phyloP scores from a whole-genome alignment of 2,113 vertebrate species.

The Laticauda laticaudata region DNA sequence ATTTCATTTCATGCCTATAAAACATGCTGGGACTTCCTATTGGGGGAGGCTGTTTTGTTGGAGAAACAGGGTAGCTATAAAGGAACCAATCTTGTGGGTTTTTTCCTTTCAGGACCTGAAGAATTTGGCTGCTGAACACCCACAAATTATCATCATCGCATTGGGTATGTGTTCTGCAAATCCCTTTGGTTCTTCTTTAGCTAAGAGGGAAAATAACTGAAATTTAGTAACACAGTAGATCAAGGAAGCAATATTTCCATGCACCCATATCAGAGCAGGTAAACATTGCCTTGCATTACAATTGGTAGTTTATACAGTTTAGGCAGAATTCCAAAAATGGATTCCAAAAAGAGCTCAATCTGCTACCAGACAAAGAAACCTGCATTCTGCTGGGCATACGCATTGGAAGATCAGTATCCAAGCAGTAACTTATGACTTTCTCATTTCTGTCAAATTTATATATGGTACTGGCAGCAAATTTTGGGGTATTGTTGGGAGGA shows the following conservation, averaged over 20 bases:
- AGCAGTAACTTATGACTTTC: not conserved
- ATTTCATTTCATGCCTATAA: too few relatives aligned
- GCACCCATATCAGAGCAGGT: not conserved
- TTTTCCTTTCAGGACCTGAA: constrained; percentile 52
- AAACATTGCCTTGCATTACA: not conserved
- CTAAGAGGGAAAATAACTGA: not conserved
- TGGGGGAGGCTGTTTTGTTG: too few relatives aligned
- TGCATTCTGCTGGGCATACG: not conserved
- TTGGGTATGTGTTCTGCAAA: constrained; percentile 49
- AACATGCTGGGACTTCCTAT: too few relatives aligned
- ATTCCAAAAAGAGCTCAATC: not conserved
- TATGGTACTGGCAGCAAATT: not conserved
- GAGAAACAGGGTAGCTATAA: not conserved
- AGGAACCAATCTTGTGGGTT: not conserved
- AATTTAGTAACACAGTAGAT: not conserved
- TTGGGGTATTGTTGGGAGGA: not conserved
- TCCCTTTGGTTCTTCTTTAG: not conserved
- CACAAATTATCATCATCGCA: constrained; percentile 53
- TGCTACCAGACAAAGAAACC: not conserved
- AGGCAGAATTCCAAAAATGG: not conserved
- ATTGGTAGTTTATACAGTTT: not conserved
- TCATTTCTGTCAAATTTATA: not conserved
- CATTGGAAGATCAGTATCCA: not conserved
- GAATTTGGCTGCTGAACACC: constrained; percentile 55
- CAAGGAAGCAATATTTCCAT: not conserved